Base-by-base conservation (phyloP, 2,888 invertebrate genomes). In the Andrena camellia region DNA sequence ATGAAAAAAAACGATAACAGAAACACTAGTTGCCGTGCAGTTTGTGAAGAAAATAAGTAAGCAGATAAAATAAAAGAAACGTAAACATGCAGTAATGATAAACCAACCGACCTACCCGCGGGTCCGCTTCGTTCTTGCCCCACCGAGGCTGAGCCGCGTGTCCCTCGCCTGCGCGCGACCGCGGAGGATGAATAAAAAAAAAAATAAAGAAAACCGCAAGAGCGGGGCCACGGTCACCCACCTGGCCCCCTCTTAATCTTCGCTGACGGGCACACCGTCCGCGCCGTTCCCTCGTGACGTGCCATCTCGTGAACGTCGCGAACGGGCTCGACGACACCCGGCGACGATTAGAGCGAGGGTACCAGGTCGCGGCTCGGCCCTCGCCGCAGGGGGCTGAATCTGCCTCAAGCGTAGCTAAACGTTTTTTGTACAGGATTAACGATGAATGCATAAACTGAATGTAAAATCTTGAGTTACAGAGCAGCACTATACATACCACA, bases 381-480 rank as follows among this genome's bases (percentile, higher is more conserved):
- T 52, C 78, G 75, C 83, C 75, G 73, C 42, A 57, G 68, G 86
- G 89, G 88, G 77, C 86, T 83, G 86, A 89, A 85, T 84, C 85
- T 91, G 93, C 92, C 93, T 93, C 91, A 88, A 85, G 88, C 85
- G 88, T 88, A 88, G 88, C 88, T 88, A 85, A 88, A 88, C 88
- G 88, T 93, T 94, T 42, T 94, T 94, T 94, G 94, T 94, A 94
- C 94, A 94, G 94, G 93, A 94, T 91, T 91, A 86, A 88, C 69
- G 80, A 88, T 83, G 87, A 57, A 88, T 88, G 89, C 92, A 90
- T 89, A 91, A 84, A 91, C 92, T 92, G 91, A 91, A 91, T 93
- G 92, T 94, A 93, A 93, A 93, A 93, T 93, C 92, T 94, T 94
- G 91, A 93, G 94, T 94, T 94, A 94, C 94, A 94, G 94, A 93